Percentiles rank a stretch among this genome's conserved stretches.
These are phyloP conservation scores for Chaetura pelagica DNA, from an alignment of 2,113 vertebrate species.

Conservation along the genomic window DNA sequence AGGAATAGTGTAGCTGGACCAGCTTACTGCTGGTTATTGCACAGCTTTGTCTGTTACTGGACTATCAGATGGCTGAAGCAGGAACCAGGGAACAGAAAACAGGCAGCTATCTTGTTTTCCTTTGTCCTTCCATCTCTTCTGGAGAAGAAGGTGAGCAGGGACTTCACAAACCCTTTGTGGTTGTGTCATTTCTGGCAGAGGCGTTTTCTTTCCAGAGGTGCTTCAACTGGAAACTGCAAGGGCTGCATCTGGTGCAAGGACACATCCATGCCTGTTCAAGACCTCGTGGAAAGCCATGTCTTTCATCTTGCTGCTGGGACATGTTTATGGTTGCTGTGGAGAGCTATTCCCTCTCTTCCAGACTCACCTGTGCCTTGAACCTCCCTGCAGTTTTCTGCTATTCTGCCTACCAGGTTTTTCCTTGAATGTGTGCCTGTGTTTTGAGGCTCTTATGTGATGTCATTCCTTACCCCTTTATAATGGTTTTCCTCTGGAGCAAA, in stretches of 20 bases:
- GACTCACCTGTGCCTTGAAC: neutral
- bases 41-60: neutral
- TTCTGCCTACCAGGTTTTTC: neutral
- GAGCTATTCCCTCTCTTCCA: neutral
- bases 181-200: neutral
- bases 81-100: neutral
- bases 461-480: neutral
- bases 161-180: neutral
- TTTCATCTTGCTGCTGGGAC: neutral
- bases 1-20: rapidly evolving
- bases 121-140: neutral
- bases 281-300: neutral
- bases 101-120: neutral
- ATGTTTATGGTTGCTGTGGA: neutral
- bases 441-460: neutral
- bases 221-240: neutral
- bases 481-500: neutral
- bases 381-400: neutral
- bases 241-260: neutral
- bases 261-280: neutral
- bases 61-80: neutral
- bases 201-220: neutral
- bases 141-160: neutral
- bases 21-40: neutral
- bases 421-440: neutral